Base-by-base conservation (phyloP, 2,888 invertebrate genomes). In the Rosalia funebris region DNA sequence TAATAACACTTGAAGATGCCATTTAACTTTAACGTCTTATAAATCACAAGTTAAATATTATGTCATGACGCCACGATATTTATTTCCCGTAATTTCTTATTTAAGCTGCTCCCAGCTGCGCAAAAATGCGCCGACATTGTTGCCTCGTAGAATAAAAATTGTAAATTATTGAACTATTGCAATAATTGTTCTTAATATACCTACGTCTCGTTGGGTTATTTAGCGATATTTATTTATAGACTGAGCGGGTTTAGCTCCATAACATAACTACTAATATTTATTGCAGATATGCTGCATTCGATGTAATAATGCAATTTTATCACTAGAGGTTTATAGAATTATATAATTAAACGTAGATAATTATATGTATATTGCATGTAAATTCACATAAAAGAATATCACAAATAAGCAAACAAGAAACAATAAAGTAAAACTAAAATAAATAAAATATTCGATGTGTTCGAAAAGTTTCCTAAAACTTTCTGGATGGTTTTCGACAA, bases 11-110 rank as follows among this genome's bases (percentile, higher is more conserved):
- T 59, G 39, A 54, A 50, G 39, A 44, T 48, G 37, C 61, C 48
- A 41, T 54, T 65, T 57, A 55, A 42, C 57, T 45, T 59, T 44
- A 62, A 62, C 61, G 61, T 36, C 53, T 57, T 60, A 65, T 65
- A 65, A 65, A 65, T 65, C 65, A 65, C 50, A 57, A 59, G 50
- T 60, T 62, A 62, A 65, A 65, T 59, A 62, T 65, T 62, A n/a
- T n/a, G n/a, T n/a, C n/a, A 57, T 65, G 65, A 65, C 61, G 57
- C 59, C 57, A 62, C 50, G 15, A 57, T 65, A 65, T 65, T 65
- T 65, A 65, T 65, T 60, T 62, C 62, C 65, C 54, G 62, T 62
- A 60, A 62, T 62, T 65, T 65, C 65, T 61, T 61, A 60, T 62
- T 62, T 65, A 59, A 57, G 61, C 57, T 39, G 14, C 32, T 17